phyloP scores from a whole-genome alignment of 2,888 invertebrate species.

The Pammene fasciana region DNA sequence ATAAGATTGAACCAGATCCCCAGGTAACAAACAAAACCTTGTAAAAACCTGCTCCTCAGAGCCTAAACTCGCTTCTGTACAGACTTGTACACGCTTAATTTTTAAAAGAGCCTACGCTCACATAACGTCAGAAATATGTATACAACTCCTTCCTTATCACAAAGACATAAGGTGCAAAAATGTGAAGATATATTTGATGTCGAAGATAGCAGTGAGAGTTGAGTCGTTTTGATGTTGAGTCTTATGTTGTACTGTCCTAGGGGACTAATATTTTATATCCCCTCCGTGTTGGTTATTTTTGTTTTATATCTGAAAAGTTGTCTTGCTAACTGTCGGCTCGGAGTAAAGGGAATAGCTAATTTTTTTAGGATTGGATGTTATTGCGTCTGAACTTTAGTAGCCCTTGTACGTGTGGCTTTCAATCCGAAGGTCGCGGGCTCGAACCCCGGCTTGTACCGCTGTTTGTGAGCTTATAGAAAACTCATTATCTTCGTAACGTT shows the following conservation, averaged over 20 bases:
- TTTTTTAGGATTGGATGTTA: constrained; percentile 9
- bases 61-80: constrained; percentile 23
- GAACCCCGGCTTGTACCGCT: too few species aligned
- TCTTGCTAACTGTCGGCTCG: constrained; percentile 26
- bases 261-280: constrained; percentile 43
- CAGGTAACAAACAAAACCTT: constrained; percentile 10
- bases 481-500: too few species aligned
- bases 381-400: neutral
- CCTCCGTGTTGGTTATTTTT: constrained; percentile 39
- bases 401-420: too few species aligned
- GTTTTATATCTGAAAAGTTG: constrained; percentile 38
- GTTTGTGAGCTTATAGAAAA: too few species aligned
- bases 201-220: neutral
- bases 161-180: neutral
- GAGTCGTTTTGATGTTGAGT: neutral
- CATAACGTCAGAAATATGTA: neutral
- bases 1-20: constrained; percentile 2
- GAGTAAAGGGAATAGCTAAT: constrained; percentile 20
- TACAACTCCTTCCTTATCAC: neutral
- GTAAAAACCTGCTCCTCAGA: constrained; percentile 21
- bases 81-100: neutral
- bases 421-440: too few species aligned
- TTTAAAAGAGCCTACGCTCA: neutral
- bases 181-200: neutral
- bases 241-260: constrained; percentile 7